Evolutionary conservation across 2,113 vertebrate species (phyloP), one percentile per base, ranked within the genome.

Genomic region (Sebastes fasciatus): DNA sequence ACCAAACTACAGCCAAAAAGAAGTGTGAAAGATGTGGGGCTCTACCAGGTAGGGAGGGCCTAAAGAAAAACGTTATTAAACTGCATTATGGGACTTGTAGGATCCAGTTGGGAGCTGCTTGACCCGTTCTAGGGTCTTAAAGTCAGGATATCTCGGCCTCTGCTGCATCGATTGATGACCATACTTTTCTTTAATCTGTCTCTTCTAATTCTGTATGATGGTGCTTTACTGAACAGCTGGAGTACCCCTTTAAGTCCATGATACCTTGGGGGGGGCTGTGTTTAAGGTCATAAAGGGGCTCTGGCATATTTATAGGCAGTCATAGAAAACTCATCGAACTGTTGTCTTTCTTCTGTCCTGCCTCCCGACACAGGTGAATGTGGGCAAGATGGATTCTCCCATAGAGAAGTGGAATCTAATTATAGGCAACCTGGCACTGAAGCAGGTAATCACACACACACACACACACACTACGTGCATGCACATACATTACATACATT

Each of bases 391-490:
- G 98, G 98, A 99, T 93, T 99, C 98, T 34, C 98, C 98, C 51
- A 99, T 99, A 86, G 98, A 99, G 93, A 99, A 99, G 89, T 99
- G 98, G 97, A 99, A 99, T 86, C 94, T 99, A 12, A 99, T 99
- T 84, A 98, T 99, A 80, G 97, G 98, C 51, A 99, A 99, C 94
- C 93, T 99, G 94, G 98, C 98, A 42, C 96, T 99, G 80, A 99
- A 99, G 85, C 98, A 99, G 96, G 98, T 99, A 93, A 94, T n/a
- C 42, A n/a, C 46, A 66, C 61, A 40, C 45, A n/a, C 46, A 66
- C 61, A 40, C 45, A 0, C 46, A 16, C 14, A 1, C 26, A 26
- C 49, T 6, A 5, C 34, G 2, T 8, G 49, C 13, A 17, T 5
- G 14, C 23, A 19, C 0, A 13, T 12, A 17, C 26, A 14, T 34